These are phyloP conservation scores for Hemibagrus wyckioides DNA, from an alignment of 2,113 vertebrate species.

Conservation along the genomic window DNA sequence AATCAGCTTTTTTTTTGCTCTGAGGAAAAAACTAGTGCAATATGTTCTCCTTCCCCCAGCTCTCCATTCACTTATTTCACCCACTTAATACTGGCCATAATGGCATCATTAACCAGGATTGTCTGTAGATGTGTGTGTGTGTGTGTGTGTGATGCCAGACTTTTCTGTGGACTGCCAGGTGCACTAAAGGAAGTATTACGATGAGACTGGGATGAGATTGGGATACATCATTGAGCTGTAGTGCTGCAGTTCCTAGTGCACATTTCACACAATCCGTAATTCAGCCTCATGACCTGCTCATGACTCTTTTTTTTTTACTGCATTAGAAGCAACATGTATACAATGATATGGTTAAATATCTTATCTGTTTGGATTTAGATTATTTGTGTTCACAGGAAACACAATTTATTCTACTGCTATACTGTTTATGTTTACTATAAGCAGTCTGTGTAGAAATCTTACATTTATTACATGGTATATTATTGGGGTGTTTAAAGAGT, in stretches of 20 bases:
- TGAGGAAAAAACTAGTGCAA: neutral
- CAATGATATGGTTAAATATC: neutral
- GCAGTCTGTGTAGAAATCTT: neutral
- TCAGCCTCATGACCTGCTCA: neutral
- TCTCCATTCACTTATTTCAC: neutral
- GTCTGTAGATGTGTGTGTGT: neutral
- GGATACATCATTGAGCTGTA: neutral
- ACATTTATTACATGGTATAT: neutral
- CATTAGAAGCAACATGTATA: neutral
- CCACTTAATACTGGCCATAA: constrained; percentile 15
- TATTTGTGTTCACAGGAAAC: neutral
- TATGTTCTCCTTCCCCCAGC: neutral
- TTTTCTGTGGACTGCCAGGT: neutral
- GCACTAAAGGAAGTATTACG: neutral
- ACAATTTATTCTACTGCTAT: neutral
- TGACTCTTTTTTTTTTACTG: constrained; percentile 15
- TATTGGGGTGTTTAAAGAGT: neutral
- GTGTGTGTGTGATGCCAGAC: neutral
- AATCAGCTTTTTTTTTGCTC: neutral
- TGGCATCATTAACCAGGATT: constrained; percentile 17
- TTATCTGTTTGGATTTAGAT: neutral
- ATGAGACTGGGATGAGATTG: neutral
- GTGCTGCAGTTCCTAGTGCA: constrained; percentile 4
- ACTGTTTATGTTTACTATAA: neutral
- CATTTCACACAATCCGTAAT: constrained; percentile 30